Base-by-base conservation (phyloP, 2,888 invertebrate species). In the Agrotis clavis region DNA sequence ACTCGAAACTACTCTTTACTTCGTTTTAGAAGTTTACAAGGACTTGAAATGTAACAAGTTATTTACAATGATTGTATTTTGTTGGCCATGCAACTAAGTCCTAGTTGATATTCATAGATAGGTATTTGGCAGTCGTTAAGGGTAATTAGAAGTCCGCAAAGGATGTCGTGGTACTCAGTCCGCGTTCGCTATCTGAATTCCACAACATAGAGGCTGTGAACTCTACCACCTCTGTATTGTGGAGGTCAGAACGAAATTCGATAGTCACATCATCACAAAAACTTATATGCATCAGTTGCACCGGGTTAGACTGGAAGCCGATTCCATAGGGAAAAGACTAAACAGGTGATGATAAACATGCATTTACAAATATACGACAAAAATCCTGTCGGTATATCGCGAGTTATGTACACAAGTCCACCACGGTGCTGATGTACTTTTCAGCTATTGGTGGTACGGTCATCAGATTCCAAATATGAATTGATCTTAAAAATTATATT, bases 311-410 rank as follows among this genome's bases (percentile, higher is more conserved):
- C 48, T 48, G 14, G 35, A 48, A 48, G 1, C 18, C 48, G 14
- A 18, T 5, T 14, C 19, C 13, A 35, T 14, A 35, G 35, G 35
- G 35, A 35, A 35, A 35, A 35, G 35, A 6, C 35, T 35, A 35
- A 35, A 7, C 7, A 47, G 11, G 21, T 35, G 9, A 64, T n/a
- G 6, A 41, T 19, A 19, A 18, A 21, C 30, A 59, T 47, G 57
- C 45, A 71, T 51, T 50, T 51, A 70, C 19, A 70, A 19, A 45
- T n/a, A 45, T 45, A 30, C 35, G 19, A 35, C 35, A 48, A 35
- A 35, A 35, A 35, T 35, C 35, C 35, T 35, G 7, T 35, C 35
- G 30, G 9, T 16, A 50, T 50, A 71, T 14, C 41, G 18, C 11
- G 35, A 19, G 35, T 18, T 73, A 72, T 56, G 56, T 74, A 56